Evolutionary conservation across 1,140 invertebrate genomes (phyloP).

Genomic region (Polypedilum vanderplanki): DNA sequence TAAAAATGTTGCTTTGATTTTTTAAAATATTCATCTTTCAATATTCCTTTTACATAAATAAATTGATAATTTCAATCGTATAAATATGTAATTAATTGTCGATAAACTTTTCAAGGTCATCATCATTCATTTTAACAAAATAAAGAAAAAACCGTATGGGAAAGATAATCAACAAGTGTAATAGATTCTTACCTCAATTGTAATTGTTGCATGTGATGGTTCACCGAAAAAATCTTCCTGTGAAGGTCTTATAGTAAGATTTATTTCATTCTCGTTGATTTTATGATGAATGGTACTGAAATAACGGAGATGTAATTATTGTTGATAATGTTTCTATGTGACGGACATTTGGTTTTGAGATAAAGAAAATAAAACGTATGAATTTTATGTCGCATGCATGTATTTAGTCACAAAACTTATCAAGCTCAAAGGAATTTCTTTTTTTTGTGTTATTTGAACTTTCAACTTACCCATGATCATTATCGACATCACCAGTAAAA

Average conservation of each 20-base stretch:
- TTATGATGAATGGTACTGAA: slow-evolving; percentile 23
- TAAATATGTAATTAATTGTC: too few species aligned
- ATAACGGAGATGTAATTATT: not conserved
- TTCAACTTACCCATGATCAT: slow-evolving; percentile 5
- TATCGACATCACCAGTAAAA: not conserved
- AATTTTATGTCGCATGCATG: too few species aligned
- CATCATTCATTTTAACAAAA: not conserved
- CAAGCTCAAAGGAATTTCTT: too few species aligned
- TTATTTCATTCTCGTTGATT: slow-evolving; percentile 24
- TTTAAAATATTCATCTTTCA: too few species aligned
- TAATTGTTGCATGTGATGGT: slow-evolving; percentile 13
- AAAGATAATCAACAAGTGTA: not conserved
- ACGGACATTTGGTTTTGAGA: not conserved
- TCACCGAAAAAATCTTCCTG: slow-evolving; percentile 7
- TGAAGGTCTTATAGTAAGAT: not conserved
- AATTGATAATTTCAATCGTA: too few species aligned
- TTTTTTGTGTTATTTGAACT: too few species aligned
- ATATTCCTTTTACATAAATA: too few species aligned
- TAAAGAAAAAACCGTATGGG: not conserved
- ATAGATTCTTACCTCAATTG: not conserved
- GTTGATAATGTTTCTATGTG: too few species aligned
- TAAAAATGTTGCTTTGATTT: too few species aligned
- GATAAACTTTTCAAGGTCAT: not conserved
- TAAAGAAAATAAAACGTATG: not conserved
- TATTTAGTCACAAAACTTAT: too few species aligned